A percentile compares a stretch with the other conserved stretches of the same genome.
Conservation (phyloP, 2,113 vertebrate species). For the Scomber japonicus region DNA sequence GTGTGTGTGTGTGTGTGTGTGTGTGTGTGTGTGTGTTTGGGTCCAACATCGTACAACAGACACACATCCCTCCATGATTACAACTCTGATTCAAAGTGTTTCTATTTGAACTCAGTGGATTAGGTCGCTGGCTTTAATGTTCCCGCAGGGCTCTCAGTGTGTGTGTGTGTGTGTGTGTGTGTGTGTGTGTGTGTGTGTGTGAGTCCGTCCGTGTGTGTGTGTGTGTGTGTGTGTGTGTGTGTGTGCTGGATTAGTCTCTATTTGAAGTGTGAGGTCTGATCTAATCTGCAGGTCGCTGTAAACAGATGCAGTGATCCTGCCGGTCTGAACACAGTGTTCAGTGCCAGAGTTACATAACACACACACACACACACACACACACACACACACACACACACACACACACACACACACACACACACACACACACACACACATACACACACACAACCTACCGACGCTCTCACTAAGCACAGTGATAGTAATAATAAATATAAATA, state of each 20-base stretch:
- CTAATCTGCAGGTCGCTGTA: conserved; percentile 74
- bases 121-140: conserved; percentile 57
- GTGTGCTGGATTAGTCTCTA: conserved; percentile 70
- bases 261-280: conserved; percentile 75
- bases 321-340: conserved; percentile 70
- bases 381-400: conserved; percentile 32
- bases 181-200: conserved; percentile 16
- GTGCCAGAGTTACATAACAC: conserved; percentile 64
- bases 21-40: too few species aligned
- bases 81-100: conserved; percentile 47
- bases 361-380: conserved; percentile 18
- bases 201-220: conserved; percentile 19
- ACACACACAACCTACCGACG: background rate
- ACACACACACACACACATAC: conserved; percentile 8
- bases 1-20: background rate
- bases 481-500: background rate
- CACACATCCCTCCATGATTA: conserved; percentile 41
- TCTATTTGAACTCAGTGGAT: conserved; percentile 50
- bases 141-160: conserved; percentile 35
- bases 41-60: background rate
- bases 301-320: conserved; percentile 75
- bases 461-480: background rate
- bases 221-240: conserved; percentile 33
- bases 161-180: conserved; percentile 21
- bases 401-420: background rate